Percentiles rank a stretch among this genome's conserved stretches.
These are phyloP conservation scores for Amphimedon queenslandica DNA, from an alignment of 37 sponge, comb jelly and placozoan species.

Conservation along the genomic window DNA sequence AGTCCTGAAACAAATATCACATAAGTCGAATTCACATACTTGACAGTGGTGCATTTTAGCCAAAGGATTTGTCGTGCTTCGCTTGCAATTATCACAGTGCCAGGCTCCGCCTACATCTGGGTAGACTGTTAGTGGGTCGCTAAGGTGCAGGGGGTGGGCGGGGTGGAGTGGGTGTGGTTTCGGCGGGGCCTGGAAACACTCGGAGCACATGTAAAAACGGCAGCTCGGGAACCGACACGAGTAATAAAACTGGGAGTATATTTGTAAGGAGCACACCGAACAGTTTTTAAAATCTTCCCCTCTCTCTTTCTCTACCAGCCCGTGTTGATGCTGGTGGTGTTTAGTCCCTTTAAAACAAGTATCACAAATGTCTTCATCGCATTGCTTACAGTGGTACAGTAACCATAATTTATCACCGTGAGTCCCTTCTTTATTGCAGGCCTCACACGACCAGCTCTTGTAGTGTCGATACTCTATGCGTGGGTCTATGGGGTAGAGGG, in stretches of 20 bases:
- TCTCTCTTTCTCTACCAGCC: constrained; percentile 1
- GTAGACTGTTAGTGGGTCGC: constrained; percentile 27
- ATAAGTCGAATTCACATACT: constrained; percentile 54
- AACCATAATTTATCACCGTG: not conserved
- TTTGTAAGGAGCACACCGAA: constrained; percentile 5
- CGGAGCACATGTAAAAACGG: constrained; percentile 21
- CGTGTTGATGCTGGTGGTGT: constrained; percentile 56
- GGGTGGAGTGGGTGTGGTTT: constrained; percentile 40
- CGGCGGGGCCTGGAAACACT: constrained; percentile 16
- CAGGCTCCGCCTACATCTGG: constrained; percentile 50
- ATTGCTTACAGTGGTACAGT: constrained; percentile 23
- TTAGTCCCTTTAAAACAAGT: constrained; percentile 50
- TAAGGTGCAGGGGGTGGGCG: constrained; percentile 37
- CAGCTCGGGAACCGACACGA: constrained; percentile 23
- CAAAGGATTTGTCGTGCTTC: constrained; percentile 5
- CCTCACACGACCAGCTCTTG: constrained; percentile 45
- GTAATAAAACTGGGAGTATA: not conserved
- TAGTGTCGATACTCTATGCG: constrained; percentile 26
- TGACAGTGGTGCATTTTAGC: constrained; percentile 52
- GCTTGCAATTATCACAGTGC: constrained; percentile 69
- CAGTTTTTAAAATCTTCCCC: constrained; percentile 2
- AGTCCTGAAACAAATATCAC: constrained; percentile 30
- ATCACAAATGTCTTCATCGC: constrained; percentile 43
- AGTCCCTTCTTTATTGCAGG: constrained; percentile 12
- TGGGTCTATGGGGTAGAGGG: constrained; percentile 56